These are phyloP conservation scores for Exaiptasia diaphana DNA, from an alignment of 64 coral and sea anemone species.

Conservation along the genomic window DNA sequence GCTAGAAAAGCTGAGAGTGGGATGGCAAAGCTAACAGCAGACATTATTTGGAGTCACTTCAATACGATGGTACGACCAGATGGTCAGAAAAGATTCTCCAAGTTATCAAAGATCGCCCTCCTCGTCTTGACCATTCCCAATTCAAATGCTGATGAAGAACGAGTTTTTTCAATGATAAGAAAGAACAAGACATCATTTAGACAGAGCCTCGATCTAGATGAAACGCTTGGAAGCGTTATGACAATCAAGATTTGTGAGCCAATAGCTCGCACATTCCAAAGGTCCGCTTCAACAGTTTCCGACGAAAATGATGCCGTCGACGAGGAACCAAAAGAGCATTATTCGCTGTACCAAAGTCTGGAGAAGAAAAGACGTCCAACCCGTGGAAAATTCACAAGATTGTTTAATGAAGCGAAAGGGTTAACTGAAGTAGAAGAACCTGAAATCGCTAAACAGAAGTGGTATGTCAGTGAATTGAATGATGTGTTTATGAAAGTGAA, in stretches of 20 bases:
- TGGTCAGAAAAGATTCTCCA: constrained; percentile 46
- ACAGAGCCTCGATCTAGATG: constrained; percentile 26
- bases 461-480: neutral
- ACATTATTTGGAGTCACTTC: constrained; percentile 55
- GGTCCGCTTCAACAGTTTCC: neutral
- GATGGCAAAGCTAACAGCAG: too few relatives aligned
- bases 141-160: constrained; percentile 53
- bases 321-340: neutral
- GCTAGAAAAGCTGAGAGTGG: too few relatives aligned
- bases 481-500: neutral
- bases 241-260: constrained; percentile 36
- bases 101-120: constrained; percentile 41
- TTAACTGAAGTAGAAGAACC: neutral
- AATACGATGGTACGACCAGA: constrained; percentile 24
- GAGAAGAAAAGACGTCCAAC: neutral
- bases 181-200: constrained; percentile 61
- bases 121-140: constrained; percentile 30
- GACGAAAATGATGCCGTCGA: too few relatives aligned
- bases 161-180: constrained; percentile 57
- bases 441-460: neutral
- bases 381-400: neutral
- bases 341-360: neutral
- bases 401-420: neutral
- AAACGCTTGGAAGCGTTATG: constrained; percentile 34
- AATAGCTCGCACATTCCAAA: neutral